phyloP scores from a whole-genome alignment of 2,113 vertebrate genomes.

The Aythya baeri region DNA sequence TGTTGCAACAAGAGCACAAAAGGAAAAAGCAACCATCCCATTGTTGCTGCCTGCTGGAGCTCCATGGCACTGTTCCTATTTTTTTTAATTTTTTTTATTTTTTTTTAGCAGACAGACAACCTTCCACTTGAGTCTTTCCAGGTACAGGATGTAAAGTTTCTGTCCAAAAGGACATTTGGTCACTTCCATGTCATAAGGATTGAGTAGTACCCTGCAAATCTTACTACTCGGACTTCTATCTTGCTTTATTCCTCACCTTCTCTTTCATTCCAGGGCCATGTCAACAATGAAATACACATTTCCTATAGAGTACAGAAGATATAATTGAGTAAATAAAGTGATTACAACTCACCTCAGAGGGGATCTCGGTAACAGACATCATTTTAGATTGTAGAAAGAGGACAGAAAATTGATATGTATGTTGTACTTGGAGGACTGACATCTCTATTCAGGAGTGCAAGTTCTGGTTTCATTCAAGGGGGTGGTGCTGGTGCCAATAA shows the following conservation, averaged over 20 bases:
- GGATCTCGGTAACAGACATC: background rate
- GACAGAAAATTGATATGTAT: background rate
- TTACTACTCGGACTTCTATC: background rate
- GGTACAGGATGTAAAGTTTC: background rate
- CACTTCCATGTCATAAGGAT: background rate
- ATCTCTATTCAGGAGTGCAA: background rate
- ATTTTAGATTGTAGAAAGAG: background rate
- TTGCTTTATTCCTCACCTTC: background rate
- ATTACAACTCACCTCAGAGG: background rate
- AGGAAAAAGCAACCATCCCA: background rate
- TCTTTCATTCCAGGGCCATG: background rate
- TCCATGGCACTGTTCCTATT: background rate
- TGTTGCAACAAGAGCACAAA: background rate
- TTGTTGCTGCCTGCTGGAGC: background rate
- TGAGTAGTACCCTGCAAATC: background rate
- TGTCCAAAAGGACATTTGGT: background rate
- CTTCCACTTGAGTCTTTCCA: background rate
- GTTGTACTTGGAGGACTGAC: background rate
- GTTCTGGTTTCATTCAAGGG: background rate
- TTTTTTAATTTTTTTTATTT: no score
- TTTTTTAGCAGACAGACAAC: no score
- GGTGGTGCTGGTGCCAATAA: background rate
- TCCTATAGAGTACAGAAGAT: background rate
- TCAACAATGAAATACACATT: background rate
- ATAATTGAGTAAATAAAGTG: background rate